A percentile compares a stretch with the other conserved stretches of the same genome.
Conservation (phyloP, 2,797 vertebrate species). For the Melanotaenia parkinsoni region DNA sequence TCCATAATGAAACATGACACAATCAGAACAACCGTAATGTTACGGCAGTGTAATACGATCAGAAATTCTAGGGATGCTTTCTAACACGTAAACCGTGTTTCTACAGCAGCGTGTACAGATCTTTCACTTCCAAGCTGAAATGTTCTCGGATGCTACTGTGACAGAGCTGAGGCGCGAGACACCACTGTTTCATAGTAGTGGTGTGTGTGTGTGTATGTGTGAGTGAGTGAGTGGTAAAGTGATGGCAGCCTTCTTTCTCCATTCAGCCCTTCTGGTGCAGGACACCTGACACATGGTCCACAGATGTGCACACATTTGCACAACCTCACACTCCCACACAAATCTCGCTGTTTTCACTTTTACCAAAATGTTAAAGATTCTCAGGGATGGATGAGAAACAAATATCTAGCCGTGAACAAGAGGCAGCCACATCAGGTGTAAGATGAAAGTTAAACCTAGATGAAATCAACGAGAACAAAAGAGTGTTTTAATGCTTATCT, state of each 20-base stretch:
- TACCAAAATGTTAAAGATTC: slow-evolving; percentile 1
- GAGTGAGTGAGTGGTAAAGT: slow-evolving; percentile 14
- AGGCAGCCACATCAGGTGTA: slow-evolving; percentile 42
- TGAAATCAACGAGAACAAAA: slow-evolving; percentile 52
- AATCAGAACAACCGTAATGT: not conserved
- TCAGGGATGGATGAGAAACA: slow-evolving; percentile 14
- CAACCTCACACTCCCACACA: slow-evolving; percentile 41
- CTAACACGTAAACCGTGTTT: slow-evolving; percentile 17
- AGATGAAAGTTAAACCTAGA: slow-evolving; percentile 49
- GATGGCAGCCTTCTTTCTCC: slow-evolving; percentile 32
- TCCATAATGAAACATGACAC: not conserved
- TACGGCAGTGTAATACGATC: not conserved
- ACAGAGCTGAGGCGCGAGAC: slow-evolving; percentile 22
- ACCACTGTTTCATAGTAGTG: slow-evolving; percentile 12
- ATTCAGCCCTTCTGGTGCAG: slow-evolving; percentile 44
- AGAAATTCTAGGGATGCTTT: slow-evolving; percentile 7
- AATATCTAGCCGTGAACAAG: slow-evolving; percentile 21
- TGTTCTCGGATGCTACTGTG: slow-evolving; percentile 14
- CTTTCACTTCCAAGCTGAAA: slow-evolving; percentile 23
- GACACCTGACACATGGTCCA: slow-evolving; percentile 67
- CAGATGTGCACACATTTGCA: slow-evolving; percentile 52
- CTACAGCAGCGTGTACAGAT: not conserved
- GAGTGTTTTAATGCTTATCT: slow-evolving; percentile 41
- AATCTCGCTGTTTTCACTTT: slow-evolving; percentile 48
- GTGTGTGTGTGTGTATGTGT: slow-evolving; percentile 15